These are phyloP conservation scores for Antheraea yamamai DNA, from an alignment of 2,888 invertebrate species.

Conservation along the genomic window DNA sequence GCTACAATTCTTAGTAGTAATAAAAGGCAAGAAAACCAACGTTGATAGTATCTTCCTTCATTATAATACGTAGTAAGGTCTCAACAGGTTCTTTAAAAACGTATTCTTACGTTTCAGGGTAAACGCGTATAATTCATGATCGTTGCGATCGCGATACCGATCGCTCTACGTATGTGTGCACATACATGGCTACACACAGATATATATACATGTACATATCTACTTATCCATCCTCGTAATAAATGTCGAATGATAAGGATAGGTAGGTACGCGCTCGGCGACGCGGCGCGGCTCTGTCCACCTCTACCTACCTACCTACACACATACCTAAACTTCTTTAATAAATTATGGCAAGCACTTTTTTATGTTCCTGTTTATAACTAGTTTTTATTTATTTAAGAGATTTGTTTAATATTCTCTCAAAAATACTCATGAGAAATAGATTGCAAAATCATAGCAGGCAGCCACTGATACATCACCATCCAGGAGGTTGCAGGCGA, in stretches of 20 bases:
- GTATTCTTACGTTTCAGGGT: neutral
- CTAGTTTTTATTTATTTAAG: neutral
- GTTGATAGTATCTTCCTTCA: neutral
- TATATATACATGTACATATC: neutral
- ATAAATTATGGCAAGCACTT: neutral
- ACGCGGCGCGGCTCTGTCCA: neutral
- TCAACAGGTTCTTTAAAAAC: neutral
- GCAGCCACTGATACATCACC: too few relatives aligned
- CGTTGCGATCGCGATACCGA: neutral
- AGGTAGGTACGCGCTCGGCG: neutral
- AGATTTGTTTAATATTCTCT: too few relatives aligned
- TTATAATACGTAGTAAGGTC: neutral
- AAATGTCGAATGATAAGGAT: constrained; percentile 5
- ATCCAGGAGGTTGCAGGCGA: too few relatives aligned
- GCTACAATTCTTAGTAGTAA: neutral
- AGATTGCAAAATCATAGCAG: too few relatives aligned
- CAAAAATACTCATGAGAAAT: too few relatives aligned
- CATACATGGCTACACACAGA: neutral
- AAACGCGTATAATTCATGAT: neutral
- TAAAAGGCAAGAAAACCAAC: neutral
- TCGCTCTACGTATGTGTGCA: neutral
- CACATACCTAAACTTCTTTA: neutral
- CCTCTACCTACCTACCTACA: neutral
- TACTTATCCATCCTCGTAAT: constrained; percentile 11
- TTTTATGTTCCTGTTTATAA: neutral